Percentiles rank a stretch among this genome's conserved stretches.
These are phyloP conservation scores for Xylota sylvarum DNA, from an alignment of 2,888 invertebrate species.

Conservation along the genomic window DNA sequence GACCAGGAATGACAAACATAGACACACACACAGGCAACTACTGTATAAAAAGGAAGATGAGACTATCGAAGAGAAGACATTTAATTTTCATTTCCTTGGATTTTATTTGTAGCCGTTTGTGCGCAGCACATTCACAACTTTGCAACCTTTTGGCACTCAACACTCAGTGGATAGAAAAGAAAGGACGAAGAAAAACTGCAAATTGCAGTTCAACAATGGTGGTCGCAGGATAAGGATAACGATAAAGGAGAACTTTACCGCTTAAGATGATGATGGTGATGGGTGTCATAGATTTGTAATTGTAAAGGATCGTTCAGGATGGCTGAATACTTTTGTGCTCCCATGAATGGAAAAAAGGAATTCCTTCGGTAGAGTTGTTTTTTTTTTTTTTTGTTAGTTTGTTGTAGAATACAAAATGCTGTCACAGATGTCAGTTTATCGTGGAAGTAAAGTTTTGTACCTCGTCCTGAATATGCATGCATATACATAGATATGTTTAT, in stretches of 20 bases:
- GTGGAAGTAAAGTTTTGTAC: background rate
- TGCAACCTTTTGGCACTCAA: constrained; percentile 29
- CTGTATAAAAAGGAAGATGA: background rate
- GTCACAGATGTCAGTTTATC: constrained; percentile 13
- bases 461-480: background rate
- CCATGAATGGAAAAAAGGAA: background rate
- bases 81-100: constrained; percentile 37
- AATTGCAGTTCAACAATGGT: constrained; percentile 36
- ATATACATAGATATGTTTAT: too few species aligned
- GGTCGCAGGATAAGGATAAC: background rate
- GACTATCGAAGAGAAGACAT: constrained; percentile 20
- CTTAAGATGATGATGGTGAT: constrained; percentile 41
- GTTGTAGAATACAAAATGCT: constrained; percentile 16
- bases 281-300: constrained; percentile 58
- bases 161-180: background rate
- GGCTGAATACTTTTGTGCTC: constrained; percentile 55
- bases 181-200: constrained; percentile 16
- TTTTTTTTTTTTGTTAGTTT: background rate
- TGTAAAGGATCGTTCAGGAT: constrained; percentile 58
- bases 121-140: constrained; percentile 16
- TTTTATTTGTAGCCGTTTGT: constrained; percentile 24
- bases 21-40: background rate
- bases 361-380: too few species aligned
- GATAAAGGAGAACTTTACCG: constrained; percentile 25
- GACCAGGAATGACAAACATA: background rate